Percentiles rank a stretch among this genome's conserved stretches.
These are phyloP conservation scores for Drosophila aff. DNA, from an alignment of 1,140 invertebrate genomes.

Conservation along the genomic window DNA sequence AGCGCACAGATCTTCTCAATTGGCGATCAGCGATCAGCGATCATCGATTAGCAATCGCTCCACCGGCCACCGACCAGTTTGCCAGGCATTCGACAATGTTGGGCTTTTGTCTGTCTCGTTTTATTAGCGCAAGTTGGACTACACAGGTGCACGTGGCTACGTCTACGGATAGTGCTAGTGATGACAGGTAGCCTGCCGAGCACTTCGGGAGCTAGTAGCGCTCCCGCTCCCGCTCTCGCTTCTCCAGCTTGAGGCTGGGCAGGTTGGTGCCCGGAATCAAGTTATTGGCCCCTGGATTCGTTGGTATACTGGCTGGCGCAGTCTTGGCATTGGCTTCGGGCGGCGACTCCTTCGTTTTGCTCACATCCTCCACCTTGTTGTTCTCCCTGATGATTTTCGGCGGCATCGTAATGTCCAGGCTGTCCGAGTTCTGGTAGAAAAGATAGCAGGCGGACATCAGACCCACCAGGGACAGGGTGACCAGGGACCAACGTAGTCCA, in stretches of 20 bases:
- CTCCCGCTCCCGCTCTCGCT: constrained; percentile 35
- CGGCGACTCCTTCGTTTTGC: constrained; percentile 10
- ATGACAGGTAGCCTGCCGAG: constrained; percentile 4
- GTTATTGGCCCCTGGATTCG: constrained; percentile 11
- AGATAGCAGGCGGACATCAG: constrained; percentile 74
- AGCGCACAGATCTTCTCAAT: constrained; percentile 47
- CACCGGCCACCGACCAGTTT: constrained; percentile 42
- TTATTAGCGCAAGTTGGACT: constrained; percentile 62
- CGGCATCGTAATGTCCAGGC: constrained; percentile 75
- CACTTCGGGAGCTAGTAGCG: constrained; percentile 44
- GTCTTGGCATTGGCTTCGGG: constrained; percentile 36
- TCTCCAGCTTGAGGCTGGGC: constrained; percentile 10
- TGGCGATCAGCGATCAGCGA: constrained; percentile 41
- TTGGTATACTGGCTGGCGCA: background rate
- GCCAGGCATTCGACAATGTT: constrained; percentile 2
- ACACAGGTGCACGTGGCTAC: constrained; percentile 54
- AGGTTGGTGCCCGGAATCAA: constrained; percentile 33
- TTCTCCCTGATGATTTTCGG: constrained; percentile 66
- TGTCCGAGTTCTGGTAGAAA: constrained; percentile 74
- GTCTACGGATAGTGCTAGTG: constrained; percentile 29
- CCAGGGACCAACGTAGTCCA: constrained; percentile 71
- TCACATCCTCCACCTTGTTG: constrained; percentile 60
- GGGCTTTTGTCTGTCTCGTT: constrained; percentile 16
- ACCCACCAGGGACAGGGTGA: constrained; percentile 73
- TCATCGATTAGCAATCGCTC: constrained; percentile 55